Percentiles rank a stretch among this genome's conserved stretches.
phyloP scores from a whole-genome alignment of 2,888 invertebrate genomes.

The Podabrus alpinus region DNA sequence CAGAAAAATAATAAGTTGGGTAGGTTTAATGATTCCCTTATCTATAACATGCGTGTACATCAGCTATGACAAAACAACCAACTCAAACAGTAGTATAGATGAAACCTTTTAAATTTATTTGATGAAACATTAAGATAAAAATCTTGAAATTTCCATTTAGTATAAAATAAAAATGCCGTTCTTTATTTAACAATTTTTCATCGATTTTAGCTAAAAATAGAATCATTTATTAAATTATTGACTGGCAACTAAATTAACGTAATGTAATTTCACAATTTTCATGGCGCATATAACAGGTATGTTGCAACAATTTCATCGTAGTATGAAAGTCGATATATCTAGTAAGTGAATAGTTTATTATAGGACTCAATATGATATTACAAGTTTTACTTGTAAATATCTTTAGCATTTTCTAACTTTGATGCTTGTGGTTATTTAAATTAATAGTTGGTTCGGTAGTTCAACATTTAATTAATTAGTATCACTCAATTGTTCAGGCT shows the following conservation, averaged over 20 bases:
- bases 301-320: not conserved
- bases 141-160: not conserved
- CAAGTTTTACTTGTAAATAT: not conserved
- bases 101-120: not conserved
- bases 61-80: not conserved
- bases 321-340: too few species aligned
- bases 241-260: not conserved
- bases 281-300: not conserved
- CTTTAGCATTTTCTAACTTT: not conserved
- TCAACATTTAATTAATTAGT: not conserved
- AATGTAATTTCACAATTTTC: not conserved
- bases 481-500: too few species aligned
- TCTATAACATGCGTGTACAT: not conserved
- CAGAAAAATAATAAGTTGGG: not conserved
- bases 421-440: not conserved
- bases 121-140: not conserved
- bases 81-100: not conserved
- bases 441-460: not conserved
- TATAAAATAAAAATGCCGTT: not conserved
- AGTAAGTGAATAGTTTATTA: too few species aligned
- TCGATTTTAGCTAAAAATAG: not conserved
- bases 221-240: not conserved
- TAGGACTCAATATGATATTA: not conserved
- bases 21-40: not conserved
- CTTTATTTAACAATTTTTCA: not conserved